Conservation (phyloP, 2,888 invertebrate species). For the Eretmocerus hayati region DNA sequence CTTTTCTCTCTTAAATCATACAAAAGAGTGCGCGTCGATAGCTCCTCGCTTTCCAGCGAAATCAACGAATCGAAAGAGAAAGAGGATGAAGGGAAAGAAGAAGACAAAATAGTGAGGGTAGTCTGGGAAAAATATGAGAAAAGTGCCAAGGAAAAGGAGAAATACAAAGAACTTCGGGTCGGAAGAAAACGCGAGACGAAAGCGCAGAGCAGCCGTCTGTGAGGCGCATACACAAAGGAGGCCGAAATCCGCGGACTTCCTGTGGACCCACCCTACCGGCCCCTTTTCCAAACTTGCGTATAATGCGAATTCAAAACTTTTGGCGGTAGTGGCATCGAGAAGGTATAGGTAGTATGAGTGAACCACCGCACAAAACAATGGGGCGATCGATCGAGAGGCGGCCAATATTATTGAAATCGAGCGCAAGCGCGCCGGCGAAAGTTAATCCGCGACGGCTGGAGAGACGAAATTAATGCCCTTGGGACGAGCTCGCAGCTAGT, state of each 20-base stretch:
- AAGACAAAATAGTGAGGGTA: background rate
- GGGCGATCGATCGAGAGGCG: background rate
- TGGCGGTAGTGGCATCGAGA: background rate
- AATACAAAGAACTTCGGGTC: background rate
- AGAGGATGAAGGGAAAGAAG: background rate
- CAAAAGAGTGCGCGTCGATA: conserved; percentile 7
- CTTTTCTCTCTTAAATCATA: conserved; percentile 15
- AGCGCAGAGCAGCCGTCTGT: background rate
- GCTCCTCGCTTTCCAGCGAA: conserved; percentile 1
- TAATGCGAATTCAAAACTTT: background rate
- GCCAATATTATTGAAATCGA: conserved; percentile 8
- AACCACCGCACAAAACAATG: background rate
- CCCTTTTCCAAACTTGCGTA: background rate
- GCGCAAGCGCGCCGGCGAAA: background rate
- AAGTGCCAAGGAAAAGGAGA: conserved; percentile 10
- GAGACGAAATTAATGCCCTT: conserved; percentile 4
- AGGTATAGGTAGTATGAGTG: too few species aligned
- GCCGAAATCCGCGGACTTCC: too few species aligned
- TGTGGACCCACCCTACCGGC: too few species aligned
- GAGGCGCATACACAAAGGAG: background rate
- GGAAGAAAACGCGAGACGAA: too few species aligned
- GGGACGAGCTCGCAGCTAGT: background rate
- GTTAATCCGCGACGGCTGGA: background rate
- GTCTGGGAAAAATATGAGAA: conserved; percentile 16
- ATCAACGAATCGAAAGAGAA: conserved; percentile 8